phyloP scores from a whole-genome alignment of 2,797 vertebrate genomes.

The Catharus ustulatus region DNA sequence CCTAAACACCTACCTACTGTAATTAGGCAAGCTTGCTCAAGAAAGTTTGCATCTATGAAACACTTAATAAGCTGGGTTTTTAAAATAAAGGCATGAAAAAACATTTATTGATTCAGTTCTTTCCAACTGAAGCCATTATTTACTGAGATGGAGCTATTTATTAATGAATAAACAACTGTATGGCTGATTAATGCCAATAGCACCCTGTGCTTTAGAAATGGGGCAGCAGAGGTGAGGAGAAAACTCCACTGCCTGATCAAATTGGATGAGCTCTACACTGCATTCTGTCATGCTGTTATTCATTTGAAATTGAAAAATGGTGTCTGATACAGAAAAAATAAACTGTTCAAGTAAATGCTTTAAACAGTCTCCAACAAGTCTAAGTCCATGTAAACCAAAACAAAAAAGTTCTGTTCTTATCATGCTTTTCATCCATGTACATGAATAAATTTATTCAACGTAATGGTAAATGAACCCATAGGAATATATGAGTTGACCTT shows the following conservation, averaged over 20 bases:
- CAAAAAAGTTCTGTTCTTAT: neutral
- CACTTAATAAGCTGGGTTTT: neutral
- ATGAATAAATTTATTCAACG: neutral
- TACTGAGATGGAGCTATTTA: neutral
- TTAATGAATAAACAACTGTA: neutral
- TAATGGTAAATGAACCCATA: neutral
- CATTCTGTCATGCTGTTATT: neutral
- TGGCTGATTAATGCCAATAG: neutral
- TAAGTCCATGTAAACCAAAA: neutral
- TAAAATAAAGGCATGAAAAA: neutral
- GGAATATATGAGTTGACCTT: neutral
- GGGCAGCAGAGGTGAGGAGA: neutral
- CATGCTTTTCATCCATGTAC: neutral
- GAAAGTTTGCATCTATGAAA: neutral
- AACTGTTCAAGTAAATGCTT: neutral
- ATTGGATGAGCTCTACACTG: neutral
- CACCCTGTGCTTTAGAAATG: neutral
- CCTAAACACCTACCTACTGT: neutral
- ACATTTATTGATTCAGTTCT: neutral
- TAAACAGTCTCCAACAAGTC: neutral
- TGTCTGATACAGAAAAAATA: neutral
- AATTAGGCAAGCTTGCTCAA: neutral
- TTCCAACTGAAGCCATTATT: neutral
- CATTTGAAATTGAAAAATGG: neutral
- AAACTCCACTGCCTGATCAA: neutral